Evolutionary conservation across 2,797 vertebrate genomes (phyloP).

Genomic region (Stomatorhinus walkeri): DNA sequence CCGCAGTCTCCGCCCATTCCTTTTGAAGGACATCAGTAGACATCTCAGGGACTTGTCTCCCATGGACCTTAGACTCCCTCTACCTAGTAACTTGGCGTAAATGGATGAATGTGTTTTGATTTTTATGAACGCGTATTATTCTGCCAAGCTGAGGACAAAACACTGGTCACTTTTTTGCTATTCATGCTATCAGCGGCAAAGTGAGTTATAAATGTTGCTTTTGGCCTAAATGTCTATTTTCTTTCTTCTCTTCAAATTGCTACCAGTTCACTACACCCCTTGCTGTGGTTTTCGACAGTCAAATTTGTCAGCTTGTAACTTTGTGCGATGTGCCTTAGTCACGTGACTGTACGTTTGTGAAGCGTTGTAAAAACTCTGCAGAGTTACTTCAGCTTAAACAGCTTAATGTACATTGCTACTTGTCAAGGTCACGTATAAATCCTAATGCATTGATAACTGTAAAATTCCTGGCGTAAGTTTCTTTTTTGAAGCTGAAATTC

Average conservation of each 20-base stretch:
- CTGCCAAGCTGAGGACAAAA: background rate
- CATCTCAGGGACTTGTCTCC: background rate
- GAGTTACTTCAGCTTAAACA: background rate
- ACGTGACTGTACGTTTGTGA: background rate
- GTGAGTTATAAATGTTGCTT: background rate
- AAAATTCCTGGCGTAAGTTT: background rate
- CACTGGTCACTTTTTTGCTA: background rate
- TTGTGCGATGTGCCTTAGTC: slow-evolving; percentile 18
- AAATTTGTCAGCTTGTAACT: slow-evolving; percentile 14
- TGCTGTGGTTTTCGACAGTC: background rate
- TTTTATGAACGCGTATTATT: background rate
- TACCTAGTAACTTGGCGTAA: background rate
- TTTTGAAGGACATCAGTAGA: slow-evolving; percentile 51
- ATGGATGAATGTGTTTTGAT: background rate
- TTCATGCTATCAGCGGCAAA: background rate
- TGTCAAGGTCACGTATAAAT: background rate
- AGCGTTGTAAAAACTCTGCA: background rate
- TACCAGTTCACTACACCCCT: background rate
- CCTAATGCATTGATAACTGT: background rate
- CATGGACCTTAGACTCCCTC: background rate
- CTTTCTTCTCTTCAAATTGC: background rate
- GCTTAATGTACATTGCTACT: background rate
- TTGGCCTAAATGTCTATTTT: slow-evolving; percentile 10
- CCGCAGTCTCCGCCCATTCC: slow-evolving; percentile 65
- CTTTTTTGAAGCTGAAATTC: slow-evolving; percentile 8